Evolutionary conservation across 2,797 vertebrate genomes (phyloP), one percentile per base, ranked within the genome.

Genomic region (Jordanella pulchra): DNA sequence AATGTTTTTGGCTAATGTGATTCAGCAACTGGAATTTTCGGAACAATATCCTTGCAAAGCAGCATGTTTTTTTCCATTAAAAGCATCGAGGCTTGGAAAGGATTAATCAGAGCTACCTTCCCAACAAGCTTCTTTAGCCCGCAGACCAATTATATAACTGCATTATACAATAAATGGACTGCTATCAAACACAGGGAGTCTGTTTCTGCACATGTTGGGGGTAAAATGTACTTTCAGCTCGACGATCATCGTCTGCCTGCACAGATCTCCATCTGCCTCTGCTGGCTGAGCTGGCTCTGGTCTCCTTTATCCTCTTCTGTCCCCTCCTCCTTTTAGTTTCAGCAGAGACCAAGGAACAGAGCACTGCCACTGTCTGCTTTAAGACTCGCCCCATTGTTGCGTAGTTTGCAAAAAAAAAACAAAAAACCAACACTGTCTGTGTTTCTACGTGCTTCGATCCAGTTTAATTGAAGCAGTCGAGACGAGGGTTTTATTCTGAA

Each of bases 101-200:
- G 90, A 88, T 89, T 89, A 89, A 84, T 83, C 72, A 74, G 28
- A 17, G 61, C 75, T 71, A 72, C 82, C 78, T 81, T 61, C 55
- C 73, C 78, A 77, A 50, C 65, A 48, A 58, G 77, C 71, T 53
- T 67, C 73, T 63, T 74, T 70, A 42, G 56, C 76, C 71, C 35
- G 66, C 45, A 69, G 72, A 77, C 65, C 65, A 72, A 76, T 92
- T 89, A 78, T 80, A 85, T 93, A 92, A 94, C 60, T 5, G 72
- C 0, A 69, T 90, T 89, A 86, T 82, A 87, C 77, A 88, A 88
- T 73, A 82, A 77, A 81, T 11, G 28, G 55, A 68, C 66, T n/a
- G 61, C 23, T 13, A 32, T 23, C 15, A 30, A 75, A 48, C 4
- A 35, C 0, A 2, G 2, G 0, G n/a, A 28, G 7, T 23, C 61